Conservation (phyloP, 2,888 invertebrate genomes). For the Eilema sororculum region DNA sequence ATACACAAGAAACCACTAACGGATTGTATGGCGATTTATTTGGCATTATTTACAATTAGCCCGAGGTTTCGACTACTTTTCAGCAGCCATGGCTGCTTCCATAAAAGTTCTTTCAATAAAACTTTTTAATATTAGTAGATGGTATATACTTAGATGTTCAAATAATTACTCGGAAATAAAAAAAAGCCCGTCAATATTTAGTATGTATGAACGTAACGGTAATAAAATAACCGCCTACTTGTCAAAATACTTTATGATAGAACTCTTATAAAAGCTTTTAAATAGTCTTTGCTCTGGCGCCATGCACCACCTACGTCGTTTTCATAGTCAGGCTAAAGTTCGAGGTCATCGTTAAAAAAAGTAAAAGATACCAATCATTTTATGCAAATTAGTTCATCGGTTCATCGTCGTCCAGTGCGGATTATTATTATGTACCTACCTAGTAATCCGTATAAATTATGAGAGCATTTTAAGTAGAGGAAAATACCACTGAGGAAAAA, state of each 20-base stretch:
- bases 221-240: conserved; percentile 29
- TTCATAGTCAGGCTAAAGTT: conserved; percentile 22
- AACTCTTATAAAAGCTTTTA: conserved; percentile 9
- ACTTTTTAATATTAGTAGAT: no score
- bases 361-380: conserved; percentile 6
- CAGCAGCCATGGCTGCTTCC: no score
- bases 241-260: conserved; percentile 3
- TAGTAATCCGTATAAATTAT: background rate
- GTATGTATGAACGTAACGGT: background rate
- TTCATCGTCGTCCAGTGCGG: background rate
- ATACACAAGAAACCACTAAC: no score
- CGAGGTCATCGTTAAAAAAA: conserved; percentile 15
- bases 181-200: background rate
- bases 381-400: conserved; percentile 11
- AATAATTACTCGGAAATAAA: background rate
- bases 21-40: no score
- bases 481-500: background rate
- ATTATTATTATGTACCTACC: background rate
- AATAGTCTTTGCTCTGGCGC: conserved; percentile 28
- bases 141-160: no score
- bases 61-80: no score
- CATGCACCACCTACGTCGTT: conserved; percentile 29
- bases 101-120: no score
- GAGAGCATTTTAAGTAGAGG: background rate
- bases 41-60: no score